Base-by-base conservation (phyloP, 1,140 invertebrate species). In the Monomorium pharaonis region DNA sequence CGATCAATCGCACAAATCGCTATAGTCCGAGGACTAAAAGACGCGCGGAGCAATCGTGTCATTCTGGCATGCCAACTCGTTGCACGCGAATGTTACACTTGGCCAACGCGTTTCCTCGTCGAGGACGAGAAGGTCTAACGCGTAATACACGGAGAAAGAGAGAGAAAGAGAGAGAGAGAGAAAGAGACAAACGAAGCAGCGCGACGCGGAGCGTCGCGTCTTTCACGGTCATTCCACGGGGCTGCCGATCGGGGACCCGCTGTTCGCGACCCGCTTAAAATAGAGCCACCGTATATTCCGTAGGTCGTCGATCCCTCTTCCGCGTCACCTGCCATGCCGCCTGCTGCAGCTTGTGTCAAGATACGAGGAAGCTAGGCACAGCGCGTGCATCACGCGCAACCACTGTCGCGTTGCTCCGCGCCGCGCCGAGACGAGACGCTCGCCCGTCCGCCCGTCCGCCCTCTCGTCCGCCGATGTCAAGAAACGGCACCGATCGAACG, bases 221-320 rank as follows among this genome's bases (percentile, higher is more conserved):
- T 88, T 89, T 88, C 88, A 86, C 87, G 86, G 84, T 89, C 86
- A 89, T 89, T 88, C 83, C 60, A 75, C 33, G 77, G 58, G 10
- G 63, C 62, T 63, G 67, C 37, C 54, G 69, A 88, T 88, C 88
- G 75, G 49, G 81, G 60, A 77, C 77, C 78, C n/a, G n/a, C 72
- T 80, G 74, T 62, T 86, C 78, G 80, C 89, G 78, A 86, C 85
- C 67, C 54, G 85, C 89, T 92, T 85, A 87, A 89, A 91, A 90
- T 91, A 90, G 83, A 91, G 86, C 56, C 88, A 70, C 67, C 84
- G 88, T 86, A 77, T 86, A 86, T 70, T 89, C 75, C 54, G 86
- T 88, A 80, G 89, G 89, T 91, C 90, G 77, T 88, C 88, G 90
- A 89, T 91, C 90, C 76, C 88, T 90, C 89, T 90, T 90, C 88